Conservation (phyloP, 1,140 invertebrate genomes). For the Phenacoccus solenopsis region DNA sequence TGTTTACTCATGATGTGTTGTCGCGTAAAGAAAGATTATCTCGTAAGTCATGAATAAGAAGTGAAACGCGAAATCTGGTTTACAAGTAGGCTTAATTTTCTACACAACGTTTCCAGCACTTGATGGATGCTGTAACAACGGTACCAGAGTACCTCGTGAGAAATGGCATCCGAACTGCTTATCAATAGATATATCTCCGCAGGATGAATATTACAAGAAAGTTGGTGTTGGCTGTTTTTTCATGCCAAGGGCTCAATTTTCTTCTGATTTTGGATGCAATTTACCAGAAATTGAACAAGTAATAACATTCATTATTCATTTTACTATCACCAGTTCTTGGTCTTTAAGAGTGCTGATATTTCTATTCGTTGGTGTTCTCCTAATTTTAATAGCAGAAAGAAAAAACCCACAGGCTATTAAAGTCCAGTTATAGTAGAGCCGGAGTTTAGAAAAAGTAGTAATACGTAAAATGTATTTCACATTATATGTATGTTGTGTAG, state of each 20-base stretch:
- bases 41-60: not conserved
- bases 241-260: conserved; percentile 49
- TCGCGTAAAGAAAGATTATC: conserved; percentile 22
- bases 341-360: too few species aligned
- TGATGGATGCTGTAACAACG: not conserved
- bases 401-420: too few species aligned
- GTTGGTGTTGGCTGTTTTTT: conserved; percentile 60
- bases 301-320: too few species aligned
- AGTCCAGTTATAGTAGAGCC: too few species aligned
- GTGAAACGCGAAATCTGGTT: too few species aligned
- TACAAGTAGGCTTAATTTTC: too few species aligned
- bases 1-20: conserved; percentile 42
- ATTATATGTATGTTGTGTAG: too few species aligned
- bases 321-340: too few species aligned
- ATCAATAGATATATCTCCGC: conserved; percentile 41
- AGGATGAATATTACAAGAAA: conserved; percentile 55
- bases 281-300: conserved; percentile 11
- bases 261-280: conserved; percentile 23
- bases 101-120: not conserved
- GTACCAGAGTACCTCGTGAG: conserved; percentile 30
- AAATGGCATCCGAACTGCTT: conserved; percentile 44
- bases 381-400: too few species aligned
- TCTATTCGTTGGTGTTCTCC: too few species aligned
- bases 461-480: too few species aligned
- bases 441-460: too few species aligned